These are phyloP conservation scores for Petrolisthes manimaculis DNA, from an alignment of 2,888 invertebrate genomes.

Conservation along the genomic window DNA sequence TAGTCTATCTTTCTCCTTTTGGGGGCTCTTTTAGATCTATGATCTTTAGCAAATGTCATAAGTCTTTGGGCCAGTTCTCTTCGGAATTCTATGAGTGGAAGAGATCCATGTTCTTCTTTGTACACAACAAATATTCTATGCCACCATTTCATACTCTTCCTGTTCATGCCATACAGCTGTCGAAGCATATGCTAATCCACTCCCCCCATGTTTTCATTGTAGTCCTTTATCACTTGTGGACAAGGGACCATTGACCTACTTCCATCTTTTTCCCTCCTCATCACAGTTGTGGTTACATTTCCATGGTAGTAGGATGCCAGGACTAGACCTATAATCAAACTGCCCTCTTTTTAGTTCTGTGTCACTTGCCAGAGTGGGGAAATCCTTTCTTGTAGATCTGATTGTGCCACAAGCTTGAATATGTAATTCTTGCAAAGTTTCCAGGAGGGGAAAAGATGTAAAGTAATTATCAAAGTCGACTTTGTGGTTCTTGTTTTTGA, in stretches of 20 bases:
- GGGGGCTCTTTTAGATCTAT: too few species aligned
- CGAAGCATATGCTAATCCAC: conserved; percentile 68
- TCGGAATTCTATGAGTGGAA: too few species aligned
- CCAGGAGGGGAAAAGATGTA: too few species aligned
- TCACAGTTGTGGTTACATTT: conserved; percentile 64
- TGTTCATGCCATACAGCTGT: conserved; percentile 67
- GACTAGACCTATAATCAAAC: conserved; percentile 66
- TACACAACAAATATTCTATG: conserved; percentile 68
- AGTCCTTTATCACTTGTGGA: conserved; percentile 67
- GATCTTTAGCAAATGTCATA: too few species aligned
- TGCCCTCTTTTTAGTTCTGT: conserved; percentile 66
- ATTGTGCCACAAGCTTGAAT: too few species aligned
- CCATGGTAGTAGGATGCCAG: conserved; percentile 67
- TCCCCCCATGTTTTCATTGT: conserved; percentile 68
- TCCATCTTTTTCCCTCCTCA: conserved; percentile 66
- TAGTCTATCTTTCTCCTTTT: too few species aligned
- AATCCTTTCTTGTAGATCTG: too few species aligned
- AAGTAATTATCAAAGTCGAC: too few species aligned
- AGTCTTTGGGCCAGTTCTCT: too few species aligned
- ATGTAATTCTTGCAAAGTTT: too few species aligned
- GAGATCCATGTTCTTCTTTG: too few species aligned
- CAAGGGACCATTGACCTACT: conserved; percentile 66
- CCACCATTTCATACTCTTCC: too few species aligned
- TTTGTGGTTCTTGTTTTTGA: conserved; percentile 67
- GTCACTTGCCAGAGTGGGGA: conserved; percentile 65